Evolutionary conservation across 2,113 vertebrate species (phyloP).

Genomic region (Egretta garzetta): DNA sequence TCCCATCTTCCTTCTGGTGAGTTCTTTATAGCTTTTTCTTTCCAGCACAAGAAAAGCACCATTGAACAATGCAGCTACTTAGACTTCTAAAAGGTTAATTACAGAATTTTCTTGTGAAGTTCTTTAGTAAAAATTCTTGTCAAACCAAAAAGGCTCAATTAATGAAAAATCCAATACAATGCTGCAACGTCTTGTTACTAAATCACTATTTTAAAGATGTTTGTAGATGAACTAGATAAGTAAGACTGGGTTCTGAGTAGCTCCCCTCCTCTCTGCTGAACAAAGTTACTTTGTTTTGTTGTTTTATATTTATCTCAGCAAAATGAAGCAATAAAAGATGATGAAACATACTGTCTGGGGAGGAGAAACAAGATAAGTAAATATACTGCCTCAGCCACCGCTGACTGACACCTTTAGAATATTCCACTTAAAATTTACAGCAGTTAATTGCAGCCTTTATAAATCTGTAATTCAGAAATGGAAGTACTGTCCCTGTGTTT

Average conservation of each 20-base stretch:
- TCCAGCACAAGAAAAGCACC: not conserved
- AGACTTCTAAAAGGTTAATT: not conserved
- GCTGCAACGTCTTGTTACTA: not conserved
- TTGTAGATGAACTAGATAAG: not conserved
- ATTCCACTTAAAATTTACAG: not conserved
- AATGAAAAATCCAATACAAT: not conserved
- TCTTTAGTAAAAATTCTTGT: not conserved
- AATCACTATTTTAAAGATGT: not conserved
- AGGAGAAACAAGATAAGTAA: not conserved
- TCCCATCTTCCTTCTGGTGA: conserved; percentile 93
- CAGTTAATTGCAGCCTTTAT: not conserved
- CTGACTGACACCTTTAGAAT: not conserved
- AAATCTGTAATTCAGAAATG: not conserved
- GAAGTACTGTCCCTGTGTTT: not conserved
- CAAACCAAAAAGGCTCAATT: not conserved
- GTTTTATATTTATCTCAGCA: conserved; percentile 9
- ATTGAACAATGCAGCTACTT: not conserved
- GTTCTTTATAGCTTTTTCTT: conserved; percentile 21
- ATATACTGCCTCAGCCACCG: not conserved
- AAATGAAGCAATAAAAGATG: conserved; percentile 25
- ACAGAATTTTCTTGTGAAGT: not conserved
- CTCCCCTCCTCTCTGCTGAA: not conserved
- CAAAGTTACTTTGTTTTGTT: not conserved
- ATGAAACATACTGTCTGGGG: not conserved
- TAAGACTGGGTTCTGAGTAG: conserved; percentile 5